Conservation (phyloP, 2,113 vertebrate species). For the Myotis davidii region DNA sequence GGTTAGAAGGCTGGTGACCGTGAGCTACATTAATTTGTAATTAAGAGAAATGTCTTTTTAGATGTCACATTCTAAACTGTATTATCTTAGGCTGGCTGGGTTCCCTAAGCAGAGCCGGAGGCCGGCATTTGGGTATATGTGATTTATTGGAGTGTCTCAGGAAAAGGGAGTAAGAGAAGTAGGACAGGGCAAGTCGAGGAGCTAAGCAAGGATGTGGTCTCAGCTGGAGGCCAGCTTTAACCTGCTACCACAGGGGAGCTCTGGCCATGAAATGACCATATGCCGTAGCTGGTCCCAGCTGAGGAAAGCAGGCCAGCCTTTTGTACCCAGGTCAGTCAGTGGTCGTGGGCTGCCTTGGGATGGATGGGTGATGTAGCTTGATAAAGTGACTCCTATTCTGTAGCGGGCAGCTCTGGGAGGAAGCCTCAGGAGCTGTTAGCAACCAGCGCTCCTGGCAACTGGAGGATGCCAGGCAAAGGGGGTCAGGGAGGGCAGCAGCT, state of each 20-base stretch:
- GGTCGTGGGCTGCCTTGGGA: background rate
- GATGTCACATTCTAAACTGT: background rate
- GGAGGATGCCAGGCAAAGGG: no score
- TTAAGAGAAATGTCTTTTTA: background rate
- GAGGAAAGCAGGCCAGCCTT: background rate
- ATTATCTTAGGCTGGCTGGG: background rate
- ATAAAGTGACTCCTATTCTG: background rate
- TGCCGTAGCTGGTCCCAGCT: background rate
- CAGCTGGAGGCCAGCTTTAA: background rate
- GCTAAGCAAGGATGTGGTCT: background rate
- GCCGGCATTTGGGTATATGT: background rate
- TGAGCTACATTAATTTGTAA: background rate
- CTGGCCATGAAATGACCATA: background rate
- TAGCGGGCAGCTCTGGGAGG: background rate
- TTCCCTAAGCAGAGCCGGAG: slow-evolving; percentile 4
- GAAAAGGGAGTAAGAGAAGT: background rate
- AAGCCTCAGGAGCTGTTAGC: background rate
- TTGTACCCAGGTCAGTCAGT: background rate
- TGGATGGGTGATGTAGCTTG: background rate
- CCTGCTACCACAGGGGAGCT: background rate
- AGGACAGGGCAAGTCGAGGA: background rate
- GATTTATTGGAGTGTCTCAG: background rate
- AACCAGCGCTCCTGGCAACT: background rate
- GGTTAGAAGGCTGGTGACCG: background rate
- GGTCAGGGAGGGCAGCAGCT: background rate